Evolutionary conservation across 2,113 vertebrate species (phyloP), one percentile per base, ranked within the genome.

Genomic region (Cynocephalus volans): DNA sequence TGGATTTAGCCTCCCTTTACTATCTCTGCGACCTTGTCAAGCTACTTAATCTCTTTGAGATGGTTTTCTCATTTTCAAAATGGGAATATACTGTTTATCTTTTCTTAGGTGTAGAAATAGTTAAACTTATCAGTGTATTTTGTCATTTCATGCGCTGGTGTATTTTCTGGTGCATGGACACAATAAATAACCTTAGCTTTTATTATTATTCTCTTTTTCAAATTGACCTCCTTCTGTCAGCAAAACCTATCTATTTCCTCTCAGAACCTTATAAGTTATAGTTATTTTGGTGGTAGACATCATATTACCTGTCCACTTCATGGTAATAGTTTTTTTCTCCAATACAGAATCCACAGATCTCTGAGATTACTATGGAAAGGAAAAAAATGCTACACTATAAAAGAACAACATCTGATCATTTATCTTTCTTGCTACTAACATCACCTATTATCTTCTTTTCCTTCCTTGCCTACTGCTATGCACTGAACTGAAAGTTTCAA

Each of bases 401-500:
- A 92, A 65, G 24, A 94, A 92, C 83, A 33, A 73, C 77, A 79
- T 33, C 79, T 73, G 77, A 95, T 79, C 41, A 2, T 76, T 82
- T 83, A 97, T 92, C 45, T 89, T 14, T 89, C 65, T 83, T 77
- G 86, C 72, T 72, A 28, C 67, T 86, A 76, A 92, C 65, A 87
- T 90, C 79, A 56, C 62, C 60, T 87, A 58, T 92, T 93, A 87
- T 96, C 83, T 86, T 93, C 79, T 72, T 93, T 79, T 73, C 95
- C 89, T 93, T 95, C 67, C 52, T 87, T 33, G 50, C 24, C 24
- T 82, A 73, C 70, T 14, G 18, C 86, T 97, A 60, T 81, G 56
- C 87, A 92, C 18, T 69, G 64, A 96, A 33, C 62, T 83, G 65
- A 89, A n/a, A 64, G 36, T 95, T 97, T 97, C 94, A 79, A 67